Base-by-base conservation (phyloP, 2,797 vertebrate genomes). In the Podarcis siculus region DNA sequence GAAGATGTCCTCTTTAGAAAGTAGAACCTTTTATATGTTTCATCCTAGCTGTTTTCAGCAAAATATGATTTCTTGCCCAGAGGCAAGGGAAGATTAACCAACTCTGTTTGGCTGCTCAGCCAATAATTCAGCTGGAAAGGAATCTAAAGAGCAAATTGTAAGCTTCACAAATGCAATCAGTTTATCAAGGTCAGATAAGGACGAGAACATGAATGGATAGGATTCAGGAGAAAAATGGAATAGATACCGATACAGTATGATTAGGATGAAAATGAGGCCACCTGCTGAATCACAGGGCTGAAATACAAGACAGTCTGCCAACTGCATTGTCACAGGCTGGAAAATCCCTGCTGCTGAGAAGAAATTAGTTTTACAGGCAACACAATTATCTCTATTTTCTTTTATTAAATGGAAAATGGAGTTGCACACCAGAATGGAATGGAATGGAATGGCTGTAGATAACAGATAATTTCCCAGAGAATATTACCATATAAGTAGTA, bases 131-230 rank as follows among this genome's bases (percentile, higher is more conserved):
- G 92, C 91, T 93, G 93, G 91, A 95, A 95, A 96, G 85, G 73
- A 92, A 87, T 92, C 85, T 94, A 93, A 93, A 93, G 89, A 95
- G 89, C 88, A 91, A 95, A 94, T 94, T 93, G 91, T 87, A 91
- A 90, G 85, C 82, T 96, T 94, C 94, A 84, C 91, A 94, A 95
- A 93, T 93, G 90, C 89, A 94, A 95, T 95, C 91, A 92, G 89
- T 94, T 94, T 93, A 94, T 94, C 95, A 96, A 96, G 96, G 95
- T 96, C 96, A 94, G 89, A 89, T 95, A 95, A 96, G 93, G 94
- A 95, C 93, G 90, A 92, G 86, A 90, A 84, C 87, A 87, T 94
- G 92, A 93, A 93, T 83, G 90, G 86, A 89, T 94, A 69, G 89
- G 79, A 92, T 93, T 94, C 89, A 89, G 84, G 84, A 92, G 92